These are phyloP conservation scores for Micropterix aruncella DNA, from an alignment of 2,888 invertebrate species.

Conservation along the genomic window DNA sequence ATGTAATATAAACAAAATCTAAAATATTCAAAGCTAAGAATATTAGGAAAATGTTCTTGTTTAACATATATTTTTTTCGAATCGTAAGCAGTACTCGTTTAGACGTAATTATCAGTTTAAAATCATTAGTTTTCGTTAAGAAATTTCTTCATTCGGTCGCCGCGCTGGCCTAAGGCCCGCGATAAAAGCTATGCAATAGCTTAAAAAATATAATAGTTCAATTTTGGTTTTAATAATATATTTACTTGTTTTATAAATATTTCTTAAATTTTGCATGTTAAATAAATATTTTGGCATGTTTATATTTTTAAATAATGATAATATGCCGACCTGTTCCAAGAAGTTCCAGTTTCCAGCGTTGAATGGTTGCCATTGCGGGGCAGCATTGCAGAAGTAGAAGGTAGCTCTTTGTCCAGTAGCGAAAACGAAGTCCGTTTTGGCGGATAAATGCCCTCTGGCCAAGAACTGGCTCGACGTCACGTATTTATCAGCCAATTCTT, in stretches of 20 bases:
- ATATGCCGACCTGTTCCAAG: constrained; percentile 29
- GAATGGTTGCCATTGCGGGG: constrained; percentile 53
- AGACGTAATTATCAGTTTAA: too few species aligned
- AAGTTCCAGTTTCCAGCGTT: constrained; percentile 45
- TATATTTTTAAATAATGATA: constrained; percentile 30
- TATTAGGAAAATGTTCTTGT: too few species aligned
- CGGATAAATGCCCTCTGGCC: constrained; percentile 45
- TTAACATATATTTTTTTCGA: too few species aligned
- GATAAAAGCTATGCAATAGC: too few species aligned
- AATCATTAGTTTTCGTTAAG: neutral
- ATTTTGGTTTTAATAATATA: constrained; percentile 8
- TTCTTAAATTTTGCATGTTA: constrained; percentile 21
- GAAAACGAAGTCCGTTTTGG: constrained; percentile 47
- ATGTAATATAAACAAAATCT: too few species aligned
- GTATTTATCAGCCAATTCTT: constrained; percentile 26
- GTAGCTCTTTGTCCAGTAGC: constrained; percentile 41
- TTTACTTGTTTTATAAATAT: too few species aligned
- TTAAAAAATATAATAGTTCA: neutral
- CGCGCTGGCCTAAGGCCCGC: too few species aligned
- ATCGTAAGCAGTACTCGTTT: too few species aligned
- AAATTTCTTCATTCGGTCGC: too few species aligned
- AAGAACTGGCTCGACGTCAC: constrained; percentile 30
- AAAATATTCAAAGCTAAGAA: too few species aligned
- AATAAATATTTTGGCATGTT: constrained; percentile 32
- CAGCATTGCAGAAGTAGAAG: constrained; percentile 49